phyloP scores from a whole-genome alignment of 2,797 vertebrate genomes.

The Gorsachius magnificus region DNA sequence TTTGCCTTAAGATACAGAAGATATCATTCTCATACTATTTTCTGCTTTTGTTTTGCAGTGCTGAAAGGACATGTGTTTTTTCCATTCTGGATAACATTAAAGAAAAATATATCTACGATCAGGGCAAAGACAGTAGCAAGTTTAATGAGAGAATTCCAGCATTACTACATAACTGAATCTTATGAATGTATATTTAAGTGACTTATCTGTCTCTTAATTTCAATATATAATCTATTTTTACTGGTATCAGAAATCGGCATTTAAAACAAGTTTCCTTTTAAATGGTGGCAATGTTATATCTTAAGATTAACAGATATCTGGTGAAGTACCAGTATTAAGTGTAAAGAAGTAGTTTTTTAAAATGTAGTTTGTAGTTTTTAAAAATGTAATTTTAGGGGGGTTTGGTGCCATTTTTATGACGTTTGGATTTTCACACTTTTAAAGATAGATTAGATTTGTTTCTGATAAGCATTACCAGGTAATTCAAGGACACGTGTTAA shows the following conservation, averaged over 20 bases:
- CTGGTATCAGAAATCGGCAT: background rate
- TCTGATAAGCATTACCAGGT: background rate
- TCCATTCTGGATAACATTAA: background rate
- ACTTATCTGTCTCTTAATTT: background rate
- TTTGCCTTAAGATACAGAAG: background rate
- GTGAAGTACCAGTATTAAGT: background rate
- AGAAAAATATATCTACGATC: background rate
- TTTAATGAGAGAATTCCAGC: background rate
- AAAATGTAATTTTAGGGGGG: fast-evolving
- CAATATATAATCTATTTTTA: background rate
- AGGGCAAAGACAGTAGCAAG: background rate
- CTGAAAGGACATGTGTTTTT: background rate
- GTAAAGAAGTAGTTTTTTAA: background rate
- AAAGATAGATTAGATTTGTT: background rate
- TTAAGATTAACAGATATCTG: background rate
- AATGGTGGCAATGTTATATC: background rate
- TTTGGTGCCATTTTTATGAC: background rate
- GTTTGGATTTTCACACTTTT: background rate
- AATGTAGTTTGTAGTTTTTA: background rate
- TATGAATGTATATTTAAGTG: background rate
- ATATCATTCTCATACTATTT: background rate
- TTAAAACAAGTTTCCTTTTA: background rate
- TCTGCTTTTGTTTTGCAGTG: background rate
- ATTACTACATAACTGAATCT: background rate
- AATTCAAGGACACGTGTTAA: background rate